These are phyloP conservation scores for Ctena decussata DNA, from an alignment of 2,888 invertebrate genomes.

Conservation along the genomic window DNA sequence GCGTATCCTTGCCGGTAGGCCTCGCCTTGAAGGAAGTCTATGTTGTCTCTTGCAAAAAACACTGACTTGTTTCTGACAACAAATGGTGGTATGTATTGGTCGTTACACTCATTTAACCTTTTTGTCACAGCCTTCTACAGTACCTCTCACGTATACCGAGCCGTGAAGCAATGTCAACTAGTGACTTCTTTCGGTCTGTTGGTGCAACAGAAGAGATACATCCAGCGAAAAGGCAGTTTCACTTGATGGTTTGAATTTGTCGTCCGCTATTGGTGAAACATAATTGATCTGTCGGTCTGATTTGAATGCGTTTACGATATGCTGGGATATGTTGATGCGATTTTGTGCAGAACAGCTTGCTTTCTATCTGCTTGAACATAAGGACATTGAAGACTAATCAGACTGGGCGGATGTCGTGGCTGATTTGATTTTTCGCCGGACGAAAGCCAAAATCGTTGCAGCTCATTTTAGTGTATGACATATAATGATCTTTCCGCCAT, in stretches of 20 bases:
- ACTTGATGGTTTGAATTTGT: conserved; percentile 1
- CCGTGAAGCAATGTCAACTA: neutral
- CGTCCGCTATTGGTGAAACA: neutral
- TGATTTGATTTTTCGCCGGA: no score
- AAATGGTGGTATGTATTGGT: conserved; percentile 8
- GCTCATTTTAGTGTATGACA: no score
- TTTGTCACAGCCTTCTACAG: neutral
- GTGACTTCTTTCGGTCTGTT: neutral
- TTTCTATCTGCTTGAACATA: neutral
- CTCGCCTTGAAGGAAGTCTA: conserved; percentile 1
- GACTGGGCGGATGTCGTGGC: no score
- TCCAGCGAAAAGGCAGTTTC: conserved; percentile 1
- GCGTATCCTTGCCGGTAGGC: neutral
- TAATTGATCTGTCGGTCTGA: neutral
- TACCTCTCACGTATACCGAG: neutral
- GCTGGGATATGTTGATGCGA: neutral
- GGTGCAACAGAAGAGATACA: neutral
- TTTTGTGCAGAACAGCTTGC: neutral
- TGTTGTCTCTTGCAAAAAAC: conserved; percentile 11
- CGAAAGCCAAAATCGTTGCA: no score
- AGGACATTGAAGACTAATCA: no score
- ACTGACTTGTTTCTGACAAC: neutral
- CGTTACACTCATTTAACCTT: neutral
- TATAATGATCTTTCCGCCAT: no score
- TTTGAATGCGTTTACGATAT: neutral